A percentile compares a stretch with the other conserved stretches of the same genome.
Conservation (phyloP, 2,888 invertebrate genomes). For the Ditylenchus weischeri region DNA sequence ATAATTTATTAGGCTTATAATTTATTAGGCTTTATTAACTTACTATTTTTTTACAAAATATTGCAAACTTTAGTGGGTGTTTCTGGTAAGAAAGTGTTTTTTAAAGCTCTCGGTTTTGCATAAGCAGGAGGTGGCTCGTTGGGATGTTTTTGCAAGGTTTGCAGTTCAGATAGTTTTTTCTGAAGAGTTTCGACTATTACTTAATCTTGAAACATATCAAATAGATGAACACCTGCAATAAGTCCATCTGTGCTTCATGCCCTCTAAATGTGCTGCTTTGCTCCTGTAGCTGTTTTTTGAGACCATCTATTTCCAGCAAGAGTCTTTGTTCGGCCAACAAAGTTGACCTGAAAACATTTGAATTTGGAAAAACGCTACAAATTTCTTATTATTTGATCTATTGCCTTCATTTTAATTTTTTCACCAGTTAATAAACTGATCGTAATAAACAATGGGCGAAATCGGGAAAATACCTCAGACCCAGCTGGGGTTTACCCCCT, state of each 20-base stretch:
- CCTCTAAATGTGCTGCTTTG: conserved; percentile 48
- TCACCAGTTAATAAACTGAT: too few species aligned
- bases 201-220: too few species aligned
- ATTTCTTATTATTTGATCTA: too few species aligned
- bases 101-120: conserved; percentile 25
- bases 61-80: conserved; percentile 28
- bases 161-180: conserved; percentile 30
- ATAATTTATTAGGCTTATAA: too few species aligned
- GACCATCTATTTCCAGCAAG: conserved; percentile 41
- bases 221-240: conserved; percentile 36
- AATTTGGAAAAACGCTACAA: too few species aligned
- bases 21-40: too few species aligned
- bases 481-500: too few species aligned
- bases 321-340: conserved; percentile 20
- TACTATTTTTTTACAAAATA: conserved; percentile 13
- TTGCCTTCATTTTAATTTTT: too few species aligned
- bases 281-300: conserved; percentile 44
- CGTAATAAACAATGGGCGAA: too few species aligned
- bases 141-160: conserved; percentile 22
- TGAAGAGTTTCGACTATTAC: neutral
- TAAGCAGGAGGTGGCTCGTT: conserved; percentile 32
- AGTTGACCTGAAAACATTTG: neutral
- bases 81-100: conserved; percentile 24
- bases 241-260: conserved; percentile 48
- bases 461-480: too few species aligned